Conservation (phyloP, 2,797 vertebrate genomes). For the Eospalax fontanierii region DNA sequence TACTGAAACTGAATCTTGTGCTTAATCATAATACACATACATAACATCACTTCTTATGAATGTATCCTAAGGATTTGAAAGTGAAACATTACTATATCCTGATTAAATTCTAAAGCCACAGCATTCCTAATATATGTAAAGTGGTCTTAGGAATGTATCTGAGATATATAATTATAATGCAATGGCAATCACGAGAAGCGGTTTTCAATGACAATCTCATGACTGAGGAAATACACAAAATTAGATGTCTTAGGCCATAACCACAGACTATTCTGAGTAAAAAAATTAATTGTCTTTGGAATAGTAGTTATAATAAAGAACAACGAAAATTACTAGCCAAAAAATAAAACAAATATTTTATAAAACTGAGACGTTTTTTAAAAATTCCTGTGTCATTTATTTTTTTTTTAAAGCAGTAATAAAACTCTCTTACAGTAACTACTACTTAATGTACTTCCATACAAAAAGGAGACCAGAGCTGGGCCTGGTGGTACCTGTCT, state of each 20-base stretch:
- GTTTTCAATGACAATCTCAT: not conserved
- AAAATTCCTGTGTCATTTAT: not conserved
- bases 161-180: conserved; percentile 2
- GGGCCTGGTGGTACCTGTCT: not conserved
- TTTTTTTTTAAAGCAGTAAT: not conserved
- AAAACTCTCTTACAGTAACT: conserved; percentile 20
- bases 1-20: conserved; percentile 21
- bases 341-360: not conserved
- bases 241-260: not conserved
- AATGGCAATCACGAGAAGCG: not conserved
- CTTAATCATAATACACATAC: conserved; percentile 45
- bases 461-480: not conserved
- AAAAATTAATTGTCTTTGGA: not conserved
- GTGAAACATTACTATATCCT: not conserved
- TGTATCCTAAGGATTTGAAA: not conserved
- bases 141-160: conserved; percentile 19
- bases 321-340: not conserved
- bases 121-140: not conserved
- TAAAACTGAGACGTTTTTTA: conserved; percentile 4
- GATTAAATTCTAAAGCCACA: not conserved
- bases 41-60: not conserved
- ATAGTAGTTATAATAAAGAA: not conserved
- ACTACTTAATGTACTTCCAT: not conserved
- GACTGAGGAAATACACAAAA: conserved; percentile 33
- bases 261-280: conserved; percentile 21